phyloP scores from a whole-genome alignment of 2,888 invertebrate species.

The Parnassius smintheus region DNA sequence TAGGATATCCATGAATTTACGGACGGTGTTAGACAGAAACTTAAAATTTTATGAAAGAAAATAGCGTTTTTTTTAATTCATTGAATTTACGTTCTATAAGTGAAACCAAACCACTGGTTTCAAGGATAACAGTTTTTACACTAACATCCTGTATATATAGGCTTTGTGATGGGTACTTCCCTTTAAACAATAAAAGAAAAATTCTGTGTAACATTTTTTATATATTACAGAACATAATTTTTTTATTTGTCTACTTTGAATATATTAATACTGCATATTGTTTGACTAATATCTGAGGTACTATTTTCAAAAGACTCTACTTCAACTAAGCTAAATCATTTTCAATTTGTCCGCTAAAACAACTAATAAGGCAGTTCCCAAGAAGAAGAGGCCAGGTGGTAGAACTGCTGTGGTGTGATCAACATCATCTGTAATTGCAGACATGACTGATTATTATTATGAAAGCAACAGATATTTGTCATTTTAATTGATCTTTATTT shows the following conservation, averaged over 20 bases:
- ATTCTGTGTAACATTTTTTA: slow-evolving; percentile 31
- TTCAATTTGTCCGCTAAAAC: slow-evolving; percentile 74
- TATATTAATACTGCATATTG: slow-evolving; percentile 64
- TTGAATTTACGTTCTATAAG: no score
- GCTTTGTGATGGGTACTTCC: not conserved
- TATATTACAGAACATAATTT: slow-evolving; percentile 40
- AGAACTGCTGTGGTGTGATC: slow-evolving; percentile 59
- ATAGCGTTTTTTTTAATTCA: no score
- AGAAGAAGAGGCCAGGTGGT: slow-evolving; percentile 69
- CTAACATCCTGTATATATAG: no score
- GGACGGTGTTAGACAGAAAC: no score
- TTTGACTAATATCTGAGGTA: slow-evolving; percentile 42
- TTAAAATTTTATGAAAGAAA: no score
- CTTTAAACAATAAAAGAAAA: not conserved
- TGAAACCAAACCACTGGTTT: no score
- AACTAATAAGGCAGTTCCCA: slow-evolving; percentile 71
- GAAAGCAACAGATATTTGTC: not conserved
- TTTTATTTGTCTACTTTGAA: slow-evolving; percentile 49
- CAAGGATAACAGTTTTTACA: no score
- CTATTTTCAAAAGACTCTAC: slow-evolving; percentile 39
- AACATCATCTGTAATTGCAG: slow-evolving; percentile 59
- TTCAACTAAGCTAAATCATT: slow-evolving; percentile 43
- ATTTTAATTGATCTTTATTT: not conserved
- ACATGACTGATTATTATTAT: slow-evolving; percentile 18
- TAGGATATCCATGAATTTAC: no score